Base-by-base conservation (phyloP, 2,888 invertebrate genomes). In the Malachius bipustulatus region DNA sequence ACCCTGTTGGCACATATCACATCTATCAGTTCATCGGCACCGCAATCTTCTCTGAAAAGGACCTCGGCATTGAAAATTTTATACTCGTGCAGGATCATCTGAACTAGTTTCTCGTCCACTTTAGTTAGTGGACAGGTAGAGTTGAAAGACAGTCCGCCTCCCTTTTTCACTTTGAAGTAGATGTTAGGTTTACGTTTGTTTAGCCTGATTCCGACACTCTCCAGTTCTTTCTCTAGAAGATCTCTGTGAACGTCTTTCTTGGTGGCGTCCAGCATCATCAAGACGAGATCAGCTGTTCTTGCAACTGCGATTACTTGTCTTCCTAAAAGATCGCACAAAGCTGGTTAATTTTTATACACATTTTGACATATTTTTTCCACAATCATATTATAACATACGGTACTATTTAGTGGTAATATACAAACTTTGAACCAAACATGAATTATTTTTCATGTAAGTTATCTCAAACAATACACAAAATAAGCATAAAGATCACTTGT, bases 181-280 rank as follows among this genome's bases (percentile, higher is more conserved):
- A 98, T 97, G 60, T 97, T 94, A 2, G 98, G 98, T 62, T 87
- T 93, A 37, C 67, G 67, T 62, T 89, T 93, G 64, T 99, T 99
- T 40, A 99, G 71, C 51, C 98, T 71, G 51, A 98, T 97, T 40
- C 97, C 98, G 16, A 99, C 97, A 52, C 88, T 84, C 67, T 99
- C 98, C 60, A 98, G 71, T 62, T 99, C 98, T 43, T 74, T 80
- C 60, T 97, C 97, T 15, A 99, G 67, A 36, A 96, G 67, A 43
- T 82, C 77, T 41, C 89, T 75, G 61, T 98, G 98, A 27, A 93
- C 87, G 56, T 96, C 94, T 35, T 93, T 91, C 64, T 99, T 99
- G 0, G 94, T 93, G 0, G 98, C 97, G 59, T 99, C 98, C 59
- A 98, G 64, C 97, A 98, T 98, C 88, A 99, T 98, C 14, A 99